Base-by-base conservation (phyloP, 2,797 vertebrate species). In the Podarcis siculus region DNA sequence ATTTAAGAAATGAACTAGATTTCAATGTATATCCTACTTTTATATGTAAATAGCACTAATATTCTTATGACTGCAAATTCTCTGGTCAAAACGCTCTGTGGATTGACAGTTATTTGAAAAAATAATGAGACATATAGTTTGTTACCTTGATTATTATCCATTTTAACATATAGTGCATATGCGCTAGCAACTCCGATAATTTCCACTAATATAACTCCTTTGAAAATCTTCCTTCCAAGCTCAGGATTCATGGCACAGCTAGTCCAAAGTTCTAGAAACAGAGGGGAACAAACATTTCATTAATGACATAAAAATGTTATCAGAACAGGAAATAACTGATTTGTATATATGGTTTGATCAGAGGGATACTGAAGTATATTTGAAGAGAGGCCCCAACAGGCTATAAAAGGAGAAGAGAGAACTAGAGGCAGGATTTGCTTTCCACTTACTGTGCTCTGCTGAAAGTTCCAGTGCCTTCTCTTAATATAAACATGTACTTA, bases 61-160 rank as follows among this genome's bases (percentile, higher is more conserved):
- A 49, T 49, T 49, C 49, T 15, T 49, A 13, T 49, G 49, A 49
- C 49, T 49, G 49, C 49, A 49, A 49, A 49, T 49, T 37, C 32
- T 39, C 72, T 23, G 3, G 35, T 8, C 35, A 75, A 80, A 64
- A 64, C 25, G 49, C 21, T 37, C 15, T 79, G 8, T 61, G 79
- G 58, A 67, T 12, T 78, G 25, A n/a, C 42, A 6, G 61, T 49
- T 69, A 61, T 69, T 71, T 61, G 45, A 13, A 5, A 73, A 73
- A 37, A 3, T 55, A 55, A 55, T 8, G 35, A 73, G 71, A 35
- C 71, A 73, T 12, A 4, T 45, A 39, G 72, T 55, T n/a, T 27
- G 39, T 58, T 81, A 90, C 89, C 89, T 90, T 90, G 72, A 73
- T 15, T 88, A 13, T 15, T 49, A 12, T 90, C 39, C 89, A 90